Evolutionary conservation across 2,113 vertebrate genomes (phyloP).

Genomic region (Elgaria multicarinata): DNA sequence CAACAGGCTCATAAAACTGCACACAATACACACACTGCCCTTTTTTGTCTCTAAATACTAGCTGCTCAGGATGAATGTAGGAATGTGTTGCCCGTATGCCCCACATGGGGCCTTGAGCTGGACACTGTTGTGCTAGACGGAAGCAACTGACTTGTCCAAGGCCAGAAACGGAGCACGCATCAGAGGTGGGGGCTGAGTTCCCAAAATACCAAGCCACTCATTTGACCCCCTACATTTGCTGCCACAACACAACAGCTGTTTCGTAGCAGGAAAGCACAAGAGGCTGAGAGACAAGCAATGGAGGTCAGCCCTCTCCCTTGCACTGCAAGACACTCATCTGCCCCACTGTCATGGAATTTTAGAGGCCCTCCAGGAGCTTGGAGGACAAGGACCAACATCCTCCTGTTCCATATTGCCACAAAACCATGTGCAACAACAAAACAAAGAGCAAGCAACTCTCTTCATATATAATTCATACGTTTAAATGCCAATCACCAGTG

Average conservation of each 20-base stretch:
- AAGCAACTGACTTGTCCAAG: not conserved
- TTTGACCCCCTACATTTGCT: not conserved
- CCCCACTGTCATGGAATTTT: not conserved
- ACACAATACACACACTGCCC: not conserved
- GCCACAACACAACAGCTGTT: not conserved
- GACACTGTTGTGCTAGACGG: not conserved
- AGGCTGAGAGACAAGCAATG: not conserved
- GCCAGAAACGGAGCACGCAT: too few species aligned
- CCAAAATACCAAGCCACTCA: not conserved
- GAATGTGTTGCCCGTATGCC: not conserved
- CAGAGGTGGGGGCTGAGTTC: not conserved
- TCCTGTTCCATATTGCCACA: slow-evolving; percentile 37
- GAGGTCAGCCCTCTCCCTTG: not conserved
- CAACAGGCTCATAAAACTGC: not conserved
- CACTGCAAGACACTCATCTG: not conserved
- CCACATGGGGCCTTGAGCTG: not conserved
- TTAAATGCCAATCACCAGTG: slow-evolving; percentile 45
- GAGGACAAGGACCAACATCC: slow-evolving; percentile 24
- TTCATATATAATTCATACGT: slow-evolving; percentile 39
- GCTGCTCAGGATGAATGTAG: not conserved
- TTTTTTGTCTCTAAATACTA: not conserved
- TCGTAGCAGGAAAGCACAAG: not conserved
- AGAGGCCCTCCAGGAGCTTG: slow-evolving; percentile 33
- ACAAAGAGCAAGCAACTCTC: slow-evolving; percentile 38
- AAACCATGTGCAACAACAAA: slow-evolving; percentile 20